A percentile compares a stretch with the other conserved stretches of the same genome.
Conservation (phyloP, 2,113 vertebrate genomes). For the Pontoporia blainvillei region DNA sequence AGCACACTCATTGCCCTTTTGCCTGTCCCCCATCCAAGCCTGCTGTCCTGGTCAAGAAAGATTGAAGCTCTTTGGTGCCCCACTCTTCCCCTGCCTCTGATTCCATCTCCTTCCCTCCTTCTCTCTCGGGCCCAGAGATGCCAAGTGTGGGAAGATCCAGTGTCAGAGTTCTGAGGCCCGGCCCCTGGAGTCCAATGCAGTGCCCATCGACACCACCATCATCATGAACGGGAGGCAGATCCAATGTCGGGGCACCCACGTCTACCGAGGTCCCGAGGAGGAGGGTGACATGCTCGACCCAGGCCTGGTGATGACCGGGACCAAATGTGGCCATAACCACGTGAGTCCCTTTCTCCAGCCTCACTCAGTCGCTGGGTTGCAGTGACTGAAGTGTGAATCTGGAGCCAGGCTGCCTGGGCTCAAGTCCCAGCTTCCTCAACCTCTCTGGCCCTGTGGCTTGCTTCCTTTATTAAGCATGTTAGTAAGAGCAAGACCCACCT, state of each 20-base stretch:
- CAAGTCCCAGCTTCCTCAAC: neutral
- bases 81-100: neutral
- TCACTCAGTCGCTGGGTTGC: neutral
- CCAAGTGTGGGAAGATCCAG: conserved; percentile 97
- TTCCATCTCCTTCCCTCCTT: neutral
- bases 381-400: neutral
- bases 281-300: conserved; percentile 94
- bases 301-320: conserved; percentile 95
- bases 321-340: conserved; percentile 92
- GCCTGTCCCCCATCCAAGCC: neutral
- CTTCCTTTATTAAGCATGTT: fast-evolving
- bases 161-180: conserved; percentile 87
- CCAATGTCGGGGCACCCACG: conserved; percentile 91
- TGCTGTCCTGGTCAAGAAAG: neutral
- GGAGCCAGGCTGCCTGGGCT: neutral
- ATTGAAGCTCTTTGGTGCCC: neutral
- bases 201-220: conserved; percentile 92
- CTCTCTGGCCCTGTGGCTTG: neutral
- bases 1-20: neutral
- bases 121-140: conserved; percentile 83
- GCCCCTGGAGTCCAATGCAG: conserved; percentile 90
- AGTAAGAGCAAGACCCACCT: neutral
- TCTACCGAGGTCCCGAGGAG: conserved; percentile 85
- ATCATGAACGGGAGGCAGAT: conserved; percentile 72
- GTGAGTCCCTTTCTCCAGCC: conserved; percentile 76